Percentiles rank a stretch among this genome's conserved stretches.
phyloP scores from a whole-genome alignment of 2,797 vertebrate species.

The Chelon auratus region DNA sequence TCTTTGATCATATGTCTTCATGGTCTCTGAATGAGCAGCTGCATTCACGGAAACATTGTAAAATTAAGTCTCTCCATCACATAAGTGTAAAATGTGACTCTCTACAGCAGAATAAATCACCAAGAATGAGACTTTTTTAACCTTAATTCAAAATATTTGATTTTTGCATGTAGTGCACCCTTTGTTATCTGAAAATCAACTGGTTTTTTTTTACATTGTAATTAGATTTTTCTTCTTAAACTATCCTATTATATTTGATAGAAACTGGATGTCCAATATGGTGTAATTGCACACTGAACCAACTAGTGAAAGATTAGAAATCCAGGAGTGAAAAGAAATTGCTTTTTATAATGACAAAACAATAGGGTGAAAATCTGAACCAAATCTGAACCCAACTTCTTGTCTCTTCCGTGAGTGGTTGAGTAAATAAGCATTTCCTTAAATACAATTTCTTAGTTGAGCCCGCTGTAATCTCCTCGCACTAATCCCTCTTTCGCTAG shows the following conservation, averaged over 20 bases:
- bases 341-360: slow-evolving; percentile 8
- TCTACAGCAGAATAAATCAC: neutral
- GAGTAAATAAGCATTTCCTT: slow-evolving; percentile 80
- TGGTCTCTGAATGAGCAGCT: slow-evolving; percentile 5
- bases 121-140: neutral
- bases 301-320: slow-evolving; percentile 16
- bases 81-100: neutral
- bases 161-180: neutral
- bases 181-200: neutral
- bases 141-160: neutral
- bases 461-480: slow-evolving; percentile 79
- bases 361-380: too few species aligned
- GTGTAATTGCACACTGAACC: neutral
- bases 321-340: slow-evolving; percentile 43
- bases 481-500: slow-evolving; percentile 80
- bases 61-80: slow-evolving; percentile 14
- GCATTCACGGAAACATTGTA: neutral
- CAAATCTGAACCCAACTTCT: slow-evolving; percentile 45
- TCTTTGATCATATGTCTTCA: slow-evolving; percentile 43
- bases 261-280: too few species aligned
- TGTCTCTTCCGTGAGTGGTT: slow-evolving; percentile 25
- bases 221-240: too few species aligned
- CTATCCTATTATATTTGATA: too few species aligned
- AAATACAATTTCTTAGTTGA: slow-evolving; percentile 79
- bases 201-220: neutral